Conservation (phyloP, 2,797 vertebrate species). For the Coregonus sp. region DNA sequence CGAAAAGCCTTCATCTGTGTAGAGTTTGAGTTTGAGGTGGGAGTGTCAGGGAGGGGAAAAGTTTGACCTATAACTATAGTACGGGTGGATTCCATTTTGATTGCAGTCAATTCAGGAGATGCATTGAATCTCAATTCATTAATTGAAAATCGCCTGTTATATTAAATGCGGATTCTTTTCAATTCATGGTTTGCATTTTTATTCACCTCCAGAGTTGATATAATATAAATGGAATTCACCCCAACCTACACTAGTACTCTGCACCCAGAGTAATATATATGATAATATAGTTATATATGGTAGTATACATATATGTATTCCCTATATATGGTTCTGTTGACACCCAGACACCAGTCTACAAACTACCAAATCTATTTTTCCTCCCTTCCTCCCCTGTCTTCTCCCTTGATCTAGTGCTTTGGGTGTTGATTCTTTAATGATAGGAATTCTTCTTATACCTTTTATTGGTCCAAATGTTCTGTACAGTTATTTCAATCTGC, state of each 20-base stretch:
- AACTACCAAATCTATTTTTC: neutral
- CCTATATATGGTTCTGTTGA: neutral
- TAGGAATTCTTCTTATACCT: constrained; percentile 34
- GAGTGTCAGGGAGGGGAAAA: neutral
- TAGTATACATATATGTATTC: neutral
- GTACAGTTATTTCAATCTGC: constrained; percentile 77
- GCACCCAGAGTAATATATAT: neutral
- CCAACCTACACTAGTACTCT: constrained; percentile 1
- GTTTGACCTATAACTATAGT: neutral
- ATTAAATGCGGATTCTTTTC: too few species aligned
- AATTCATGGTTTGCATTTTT: neutral
- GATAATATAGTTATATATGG: too few species aligned
- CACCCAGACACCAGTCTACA: neutral
- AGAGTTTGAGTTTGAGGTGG: neutral
- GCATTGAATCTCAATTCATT: neutral
- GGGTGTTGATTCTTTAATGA: constrained; percentile 21
- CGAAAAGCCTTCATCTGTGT: neutral
- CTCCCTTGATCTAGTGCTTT: constrained; percentile 20
- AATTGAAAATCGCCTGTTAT: neutral
- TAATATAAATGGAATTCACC: neutral
- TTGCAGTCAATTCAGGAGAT: neutral
- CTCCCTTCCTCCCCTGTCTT: neutral
- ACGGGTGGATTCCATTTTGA: constrained; percentile 1
- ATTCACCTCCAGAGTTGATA: constrained; percentile 1
- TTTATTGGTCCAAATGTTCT: constrained; percentile 56